A percentile compares a stretch with the other conserved stretches of the same genome.
These are phyloP conservation scores for Burhinus bistriatus DNA, from an alignment of 2,113 vertebrate genomes.

Conservation along the genomic window DNA sequence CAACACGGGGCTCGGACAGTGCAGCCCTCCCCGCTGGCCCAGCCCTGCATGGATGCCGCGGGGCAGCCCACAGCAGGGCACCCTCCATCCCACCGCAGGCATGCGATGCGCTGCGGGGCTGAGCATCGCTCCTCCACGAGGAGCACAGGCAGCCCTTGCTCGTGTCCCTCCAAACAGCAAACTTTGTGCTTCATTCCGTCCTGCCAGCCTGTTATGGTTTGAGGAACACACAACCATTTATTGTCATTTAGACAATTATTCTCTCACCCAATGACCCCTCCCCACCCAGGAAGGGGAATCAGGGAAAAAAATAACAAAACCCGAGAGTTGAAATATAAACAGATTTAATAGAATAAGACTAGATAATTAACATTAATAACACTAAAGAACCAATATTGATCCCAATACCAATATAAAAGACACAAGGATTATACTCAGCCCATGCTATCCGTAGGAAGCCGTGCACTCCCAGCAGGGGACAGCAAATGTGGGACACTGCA, in stretches of 20 bases:
- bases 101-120: rapidly evolving
- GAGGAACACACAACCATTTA: background rate
- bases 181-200: rapidly evolving
- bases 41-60: too few species aligned
- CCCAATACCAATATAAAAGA: background rate
- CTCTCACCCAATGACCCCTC: background rate
- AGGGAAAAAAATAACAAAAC: background rate
- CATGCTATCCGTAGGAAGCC: background rate
- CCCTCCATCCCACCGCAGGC: background rate
- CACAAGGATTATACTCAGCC: background rate
- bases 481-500: background rate
- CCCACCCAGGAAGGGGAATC: background rate
- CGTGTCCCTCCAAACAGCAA: background rate
- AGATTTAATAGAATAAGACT: background rate
- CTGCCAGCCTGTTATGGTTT: background rate
- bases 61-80: background rate
- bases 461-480: background rate
- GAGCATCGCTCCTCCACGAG: rapidly evolving
- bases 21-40: too few species aligned
- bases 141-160: background rate
- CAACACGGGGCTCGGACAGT: too few species aligned
- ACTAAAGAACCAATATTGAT: background rate
- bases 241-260: background rate
- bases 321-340: background rate
- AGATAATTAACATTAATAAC: background rate